These are phyloP conservation scores for Eristalis arbustorum DNA, from an alignment of 2,888 invertebrate species.

Conservation along the genomic window DNA sequence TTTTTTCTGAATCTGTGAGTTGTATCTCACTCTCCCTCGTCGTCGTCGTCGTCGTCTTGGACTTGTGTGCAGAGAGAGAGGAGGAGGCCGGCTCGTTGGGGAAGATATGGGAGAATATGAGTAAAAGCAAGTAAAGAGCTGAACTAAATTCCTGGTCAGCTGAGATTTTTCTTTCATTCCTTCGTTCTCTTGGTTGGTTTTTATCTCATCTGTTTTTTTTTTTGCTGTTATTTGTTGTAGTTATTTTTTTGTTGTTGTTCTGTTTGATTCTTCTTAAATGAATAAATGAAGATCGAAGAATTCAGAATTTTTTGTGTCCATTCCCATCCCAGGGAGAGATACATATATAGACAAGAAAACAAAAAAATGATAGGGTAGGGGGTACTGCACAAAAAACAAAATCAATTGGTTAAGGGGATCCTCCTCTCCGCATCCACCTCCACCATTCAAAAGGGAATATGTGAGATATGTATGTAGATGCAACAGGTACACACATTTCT, in stretches of 20 bases:
- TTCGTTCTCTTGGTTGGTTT: neutral
- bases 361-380: slow-evolving; percentile 28
- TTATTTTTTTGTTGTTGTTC: neutral
- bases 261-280: slow-evolving; percentile 27
- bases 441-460: slow-evolving; percentile 29
- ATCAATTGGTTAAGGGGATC: slow-evolving; percentile 64
- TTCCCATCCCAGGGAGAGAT: neutral
- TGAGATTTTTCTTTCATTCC: slow-evolving; percentile 47
- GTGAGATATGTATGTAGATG: slow-evolving; percentile 52
- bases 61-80: slow-evolving; percentile 22
- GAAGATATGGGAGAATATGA: neutral
- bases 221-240: slow-evolving; percentile 1
- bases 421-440: neutral
- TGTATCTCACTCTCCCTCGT: no score
- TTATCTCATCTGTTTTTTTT: neutral
- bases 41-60: no score
- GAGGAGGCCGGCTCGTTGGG: neutral
- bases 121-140: neutral
- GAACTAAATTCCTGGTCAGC: slow-evolving; percentile 47
- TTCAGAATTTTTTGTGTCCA: neutral
- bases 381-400: neutral
- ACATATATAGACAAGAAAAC: slow-evolving; percentile 20
- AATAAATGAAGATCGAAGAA: slow-evolving; percentile 51
- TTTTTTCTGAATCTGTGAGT: no score
- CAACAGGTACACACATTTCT: slow-evolving; percentile 55